phyloP scores from a whole-genome alignment of 2,113 vertebrate species.

The Nicator chloris region DNA sequence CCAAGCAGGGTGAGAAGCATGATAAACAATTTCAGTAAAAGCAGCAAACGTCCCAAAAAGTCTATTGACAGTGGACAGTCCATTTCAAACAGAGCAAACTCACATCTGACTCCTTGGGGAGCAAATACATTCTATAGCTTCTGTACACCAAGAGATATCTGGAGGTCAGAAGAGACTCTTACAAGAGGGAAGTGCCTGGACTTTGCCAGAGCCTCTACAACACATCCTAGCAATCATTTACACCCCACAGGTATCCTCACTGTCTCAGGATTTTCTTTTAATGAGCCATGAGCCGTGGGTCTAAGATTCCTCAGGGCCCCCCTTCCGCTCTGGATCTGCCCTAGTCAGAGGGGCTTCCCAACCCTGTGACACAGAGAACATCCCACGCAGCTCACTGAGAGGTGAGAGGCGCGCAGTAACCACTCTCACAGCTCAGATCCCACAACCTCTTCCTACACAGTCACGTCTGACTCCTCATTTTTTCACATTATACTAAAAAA shows the following conservation, averaged over 20 bases:
- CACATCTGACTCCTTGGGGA: not conserved
- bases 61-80: not conserved
- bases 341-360: not conserved
- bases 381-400: not conserved
- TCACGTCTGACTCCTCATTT: not conserved
- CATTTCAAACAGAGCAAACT: not conserved
- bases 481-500: not conserved
- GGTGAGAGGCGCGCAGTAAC: not conserved
- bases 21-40: not conserved
- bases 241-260: not conserved
- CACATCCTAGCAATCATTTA: not conserved
- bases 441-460: not conserved
- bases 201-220: not conserved
- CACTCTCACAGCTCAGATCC: not conserved
- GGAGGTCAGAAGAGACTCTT: not conserved
- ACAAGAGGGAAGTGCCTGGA: not conserved
- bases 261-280: not conserved
- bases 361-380: not conserved
- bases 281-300: rapidly evolving
- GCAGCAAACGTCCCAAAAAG: not conserved
- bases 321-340: not conserved
- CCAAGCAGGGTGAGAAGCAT: not conserved
- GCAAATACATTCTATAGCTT: not conserved
- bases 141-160: not conserved
- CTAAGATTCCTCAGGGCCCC: not conserved